Evolutionary conservation across 2,113 vertebrate genomes (phyloP), one percentile per base, ranked within the genome.

Genomic region (Orcinus orca): DNA sequence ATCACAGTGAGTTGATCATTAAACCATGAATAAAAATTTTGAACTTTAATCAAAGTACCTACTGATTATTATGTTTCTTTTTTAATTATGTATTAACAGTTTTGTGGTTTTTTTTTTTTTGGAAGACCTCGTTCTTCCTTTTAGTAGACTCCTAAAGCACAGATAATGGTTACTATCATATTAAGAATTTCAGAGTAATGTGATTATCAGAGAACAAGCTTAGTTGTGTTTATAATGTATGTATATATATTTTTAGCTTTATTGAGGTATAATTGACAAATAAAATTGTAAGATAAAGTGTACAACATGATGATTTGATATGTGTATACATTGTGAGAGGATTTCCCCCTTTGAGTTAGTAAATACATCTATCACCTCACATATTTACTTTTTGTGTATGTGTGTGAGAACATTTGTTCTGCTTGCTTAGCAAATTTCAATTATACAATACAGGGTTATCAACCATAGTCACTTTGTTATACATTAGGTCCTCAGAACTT

Each of bases 121-220:
- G 25, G 33, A 90, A 89, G 21, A 96, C 55, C 25, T 91, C 31
- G 26, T 76, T 85, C 38, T 74, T 93, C 41, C 65, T 68, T 81
- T 81, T 87, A 53, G 36, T 74, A 65, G 41, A 71, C 26, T 86
- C 31, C 47, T 82, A 77, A 85, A 44, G 17, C 33, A 81, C 1
- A 79, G 15, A 58, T 67, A 71, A 77, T 95, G 33, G 21, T 70
- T 90, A 74, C n/a, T 82, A 33, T 33, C 26, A 65, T 71, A 71
- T 77, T 81, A 67, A 89, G 36, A 92, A 89, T 86, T 94, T 82
- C 88, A 70, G 81, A 92, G 13, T 76, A 68, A 83, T 71, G 25
- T 67, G 47, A 68, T 79, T 88, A 86, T n/a, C 8, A 74, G 31
- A 76, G 23, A 90, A 82, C 38, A 89, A 95, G 26, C 31, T 29